phyloP scores from a whole-genome alignment of 2,888 invertebrate genomes.

The Caenorhabditis sp. region DNA sequence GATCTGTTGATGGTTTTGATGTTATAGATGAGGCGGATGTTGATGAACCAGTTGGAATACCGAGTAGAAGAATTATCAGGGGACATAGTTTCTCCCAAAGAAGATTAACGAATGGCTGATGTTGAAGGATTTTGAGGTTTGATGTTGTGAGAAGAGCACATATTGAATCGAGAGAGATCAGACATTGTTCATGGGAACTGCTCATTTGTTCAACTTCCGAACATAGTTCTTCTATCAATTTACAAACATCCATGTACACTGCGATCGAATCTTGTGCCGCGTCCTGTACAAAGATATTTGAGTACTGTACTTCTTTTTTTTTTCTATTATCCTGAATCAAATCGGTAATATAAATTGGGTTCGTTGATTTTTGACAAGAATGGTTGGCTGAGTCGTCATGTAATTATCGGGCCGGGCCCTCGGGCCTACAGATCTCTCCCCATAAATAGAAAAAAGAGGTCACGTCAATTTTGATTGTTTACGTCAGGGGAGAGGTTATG shows the following conservation, averaged over 20 bases:
- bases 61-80: constrained; percentile 49
- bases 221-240: constrained; percentile 55
- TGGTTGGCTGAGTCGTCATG: too few relatives aligned
- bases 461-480: too few relatives aligned
- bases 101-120: constrained; percentile 61
- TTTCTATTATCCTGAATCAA: too few relatives aligned
- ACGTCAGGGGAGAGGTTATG: too few relatives aligned
- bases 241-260: constrained; percentile 63
- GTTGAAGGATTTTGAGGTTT: constrained; percentile 44
- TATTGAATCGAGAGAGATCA: constrained; percentile 53
- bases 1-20: neutral
- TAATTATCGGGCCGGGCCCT: neutral
- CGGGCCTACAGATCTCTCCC: too few relatives aligned
- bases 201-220: constrained; percentile 54
- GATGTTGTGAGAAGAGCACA: constrained; percentile 60
- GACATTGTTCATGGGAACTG: constrained; percentile 44
- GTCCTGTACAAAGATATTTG: too few relatives aligned
- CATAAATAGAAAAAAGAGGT: too few relatives aligned
- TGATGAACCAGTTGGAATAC: constrained; percentile 40
- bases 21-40: neutral
- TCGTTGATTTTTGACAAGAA: too few relatives aligned
- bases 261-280: constrained; percentile 60
- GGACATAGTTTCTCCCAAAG: constrained; percentile 61
- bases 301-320: too few relatives aligned
- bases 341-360: too few relatives aligned